Percentiles rank a stretch among this genome's conserved stretches.
These are phyloP conservation scores for Acrobasis repandana DNA, from an alignment of 2,888 invertebrate genomes.

Conservation along the genomic window DNA sequence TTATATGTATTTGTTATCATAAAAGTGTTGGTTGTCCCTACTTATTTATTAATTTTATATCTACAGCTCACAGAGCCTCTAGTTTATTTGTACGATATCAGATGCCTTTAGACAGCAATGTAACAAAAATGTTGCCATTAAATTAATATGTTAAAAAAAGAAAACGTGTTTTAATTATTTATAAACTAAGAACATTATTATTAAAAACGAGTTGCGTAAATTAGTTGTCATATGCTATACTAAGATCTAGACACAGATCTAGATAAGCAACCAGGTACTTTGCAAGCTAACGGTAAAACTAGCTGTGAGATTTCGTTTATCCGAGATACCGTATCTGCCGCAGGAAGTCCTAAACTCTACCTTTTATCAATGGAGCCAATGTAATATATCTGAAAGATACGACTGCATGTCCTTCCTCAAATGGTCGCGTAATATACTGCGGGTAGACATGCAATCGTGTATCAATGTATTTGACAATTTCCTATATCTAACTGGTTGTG, in stretches of 20 bases:
- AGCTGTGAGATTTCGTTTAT: not conserved
- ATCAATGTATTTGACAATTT: not conserved
- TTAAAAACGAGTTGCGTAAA: not conserved
- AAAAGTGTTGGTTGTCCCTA: too few relatives aligned
- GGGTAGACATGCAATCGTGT: too few relatives aligned
- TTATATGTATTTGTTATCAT: too few relatives aligned
- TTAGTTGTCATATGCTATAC: not conserved
- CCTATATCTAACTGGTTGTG: not conserved
- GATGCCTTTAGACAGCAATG: too few relatives aligned
- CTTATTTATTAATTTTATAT: too few relatives aligned
- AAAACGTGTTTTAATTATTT: too few relatives aligned
- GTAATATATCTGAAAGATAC: not conserved
- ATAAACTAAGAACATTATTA: not conserved
- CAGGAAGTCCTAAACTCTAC: not conserved
- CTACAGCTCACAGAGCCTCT: too few relatives aligned
- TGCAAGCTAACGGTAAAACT: not conserved
- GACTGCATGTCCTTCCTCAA: not conserved
- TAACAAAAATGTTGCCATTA: too few relatives aligned
- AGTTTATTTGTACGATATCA: too few relatives aligned
- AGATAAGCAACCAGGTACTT: not conserved
- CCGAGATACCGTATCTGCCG: not conserved
- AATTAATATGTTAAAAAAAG: too few relatives aligned
- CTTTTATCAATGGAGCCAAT: not conserved
- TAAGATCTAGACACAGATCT: not conserved
- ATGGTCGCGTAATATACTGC: not conserved